A percentile compares a stretch with the other conserved stretches of the same genome.
phyloP scores from a whole-genome alignment of 2,797 vertebrate species.

The Taeniopygia guttata region DNA sequence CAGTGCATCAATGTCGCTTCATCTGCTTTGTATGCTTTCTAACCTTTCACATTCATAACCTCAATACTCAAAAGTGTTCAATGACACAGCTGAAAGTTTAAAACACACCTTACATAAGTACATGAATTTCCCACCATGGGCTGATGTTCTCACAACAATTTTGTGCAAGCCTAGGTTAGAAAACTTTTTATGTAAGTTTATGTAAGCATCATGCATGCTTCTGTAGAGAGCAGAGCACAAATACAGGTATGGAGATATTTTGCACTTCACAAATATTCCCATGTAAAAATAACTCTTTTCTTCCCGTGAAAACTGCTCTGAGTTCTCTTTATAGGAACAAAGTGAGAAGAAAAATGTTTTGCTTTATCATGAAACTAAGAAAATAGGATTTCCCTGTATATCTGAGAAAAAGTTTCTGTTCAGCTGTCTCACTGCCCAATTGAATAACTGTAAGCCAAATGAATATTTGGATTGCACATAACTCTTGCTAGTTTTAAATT shows the following conservation, averaged over 20 bases:
- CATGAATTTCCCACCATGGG: neutral
- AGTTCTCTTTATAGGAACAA: slow-evolving; percentile 7
- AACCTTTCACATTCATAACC: neutral
- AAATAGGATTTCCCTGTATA: slow-evolving; percentile 11
- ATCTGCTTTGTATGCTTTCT: neutral
- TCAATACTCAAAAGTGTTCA: neutral
- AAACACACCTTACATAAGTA: neutral
- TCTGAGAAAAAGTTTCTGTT: slow-evolving; percentile 23
- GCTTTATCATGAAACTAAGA: slow-evolving; percentile 9
- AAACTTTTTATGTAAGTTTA: neutral
- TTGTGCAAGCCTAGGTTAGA: neutral
- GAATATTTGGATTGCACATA: neutral
- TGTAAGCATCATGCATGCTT: neutral
- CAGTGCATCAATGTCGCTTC: neutral
- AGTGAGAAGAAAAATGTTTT: slow-evolving; percentile 15
- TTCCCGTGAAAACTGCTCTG: slow-evolving; percentile 4
- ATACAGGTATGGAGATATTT: neutral
- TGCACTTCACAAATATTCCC: slow-evolving; percentile 2
- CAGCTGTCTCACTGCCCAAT: neutral
- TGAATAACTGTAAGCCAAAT: slow-evolving; percentile 7
- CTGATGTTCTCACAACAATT: neutral
- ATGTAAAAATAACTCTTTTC: neutral
- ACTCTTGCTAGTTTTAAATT: slow-evolving; percentile 5
- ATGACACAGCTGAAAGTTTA: neutral
- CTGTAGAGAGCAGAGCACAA: neutral